phyloP scores from a whole-genome alignment of 2,888 invertebrate genomes.

The Stenodera caucasica region DNA sequence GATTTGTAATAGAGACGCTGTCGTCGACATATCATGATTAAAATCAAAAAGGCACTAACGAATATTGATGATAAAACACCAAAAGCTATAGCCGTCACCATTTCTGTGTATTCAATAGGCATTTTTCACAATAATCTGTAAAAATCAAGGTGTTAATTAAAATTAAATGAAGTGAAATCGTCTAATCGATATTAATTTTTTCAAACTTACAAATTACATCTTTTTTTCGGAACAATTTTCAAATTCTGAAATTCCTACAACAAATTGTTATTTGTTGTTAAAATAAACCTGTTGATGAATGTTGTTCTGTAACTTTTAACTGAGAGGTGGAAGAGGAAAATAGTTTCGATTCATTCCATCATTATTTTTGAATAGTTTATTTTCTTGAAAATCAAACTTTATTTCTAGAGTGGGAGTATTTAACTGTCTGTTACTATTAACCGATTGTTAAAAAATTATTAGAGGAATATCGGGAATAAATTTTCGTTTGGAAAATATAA shows the following conservation, averaged over 20 bases:
- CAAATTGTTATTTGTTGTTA: neutral
- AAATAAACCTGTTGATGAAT: slow-evolving; percentile 15
- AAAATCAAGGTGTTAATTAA: neutral
- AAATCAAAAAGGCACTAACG: slow-evolving; percentile 65
- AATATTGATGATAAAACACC: slow-evolving; percentile 69
- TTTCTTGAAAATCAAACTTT: slow-evolving; percentile 6
- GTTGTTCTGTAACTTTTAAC: slow-evolving; percentile 5
- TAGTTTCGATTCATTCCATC: slow-evolving; percentile 7
- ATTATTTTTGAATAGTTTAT: neutral
- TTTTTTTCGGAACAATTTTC: neutral
- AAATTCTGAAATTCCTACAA: neutral
- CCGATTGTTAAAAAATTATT: neutral
- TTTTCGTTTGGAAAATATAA: too few species aligned
- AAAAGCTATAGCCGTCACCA: slow-evolving; percentile 68
- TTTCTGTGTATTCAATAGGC: slow-evolving; percentile 63
- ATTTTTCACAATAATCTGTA: slow-evolving; percentile 32
- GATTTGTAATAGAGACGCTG: slow-evolving; percentile 53
- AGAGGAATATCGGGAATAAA: too few species aligned
- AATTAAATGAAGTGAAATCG: too few species aligned
- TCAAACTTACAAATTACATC: neutral
- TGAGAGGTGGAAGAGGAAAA: slow-evolving; percentile 4
- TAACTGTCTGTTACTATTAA: neutral
- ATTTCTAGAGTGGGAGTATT: slow-evolving; percentile 17
- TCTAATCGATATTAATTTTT: neutral
- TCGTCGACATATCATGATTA: slow-evolving; percentile 66